Percentiles rank a stretch among this genome's conserved stretches.
These are phyloP conservation scores for Eurypyga helias DNA, from an alignment of 2,113 vertebrate genomes.

Conservation along the genomic window DNA sequence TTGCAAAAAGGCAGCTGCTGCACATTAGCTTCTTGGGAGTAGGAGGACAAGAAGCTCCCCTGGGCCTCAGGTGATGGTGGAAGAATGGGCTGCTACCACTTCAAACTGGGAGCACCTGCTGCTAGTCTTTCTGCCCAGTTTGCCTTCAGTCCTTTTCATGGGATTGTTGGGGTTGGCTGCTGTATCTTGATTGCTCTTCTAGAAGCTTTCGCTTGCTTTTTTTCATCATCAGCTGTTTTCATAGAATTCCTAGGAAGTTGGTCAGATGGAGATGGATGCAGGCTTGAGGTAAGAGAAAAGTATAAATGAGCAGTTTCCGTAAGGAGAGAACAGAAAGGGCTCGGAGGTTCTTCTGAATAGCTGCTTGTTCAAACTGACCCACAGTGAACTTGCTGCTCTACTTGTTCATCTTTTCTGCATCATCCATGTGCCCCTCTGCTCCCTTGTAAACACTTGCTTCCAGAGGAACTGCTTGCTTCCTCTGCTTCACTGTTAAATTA, in stretches of 20 bases:
- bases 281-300: background rate
- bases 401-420: background rate
- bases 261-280: background rate
- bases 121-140: background rate
- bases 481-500: background rate
- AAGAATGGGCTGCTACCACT: background rate
- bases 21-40: background rate
- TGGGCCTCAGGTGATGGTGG: background rate
- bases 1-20: background rate
- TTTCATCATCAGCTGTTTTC: background rate
- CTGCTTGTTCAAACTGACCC: background rate
- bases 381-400: background rate
- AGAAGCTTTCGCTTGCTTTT: background rate
- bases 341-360: background rate
- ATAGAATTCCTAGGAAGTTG: background rate
- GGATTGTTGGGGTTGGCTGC: background rate
- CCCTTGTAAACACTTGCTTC: background rate
- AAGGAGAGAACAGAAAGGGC: background rate
- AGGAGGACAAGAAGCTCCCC: background rate
- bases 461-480: background rate
- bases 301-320: background rate
- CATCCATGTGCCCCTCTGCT: rapidly evolving
- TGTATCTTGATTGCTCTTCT: background rate
- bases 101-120: background rate
- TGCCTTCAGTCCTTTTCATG: background rate